A percentile compares a stretch with the other conserved stretches of the same genome.
Conservation (phyloP, 2,113 vertebrate genomes). For the Gila orcuttii region DNA sequence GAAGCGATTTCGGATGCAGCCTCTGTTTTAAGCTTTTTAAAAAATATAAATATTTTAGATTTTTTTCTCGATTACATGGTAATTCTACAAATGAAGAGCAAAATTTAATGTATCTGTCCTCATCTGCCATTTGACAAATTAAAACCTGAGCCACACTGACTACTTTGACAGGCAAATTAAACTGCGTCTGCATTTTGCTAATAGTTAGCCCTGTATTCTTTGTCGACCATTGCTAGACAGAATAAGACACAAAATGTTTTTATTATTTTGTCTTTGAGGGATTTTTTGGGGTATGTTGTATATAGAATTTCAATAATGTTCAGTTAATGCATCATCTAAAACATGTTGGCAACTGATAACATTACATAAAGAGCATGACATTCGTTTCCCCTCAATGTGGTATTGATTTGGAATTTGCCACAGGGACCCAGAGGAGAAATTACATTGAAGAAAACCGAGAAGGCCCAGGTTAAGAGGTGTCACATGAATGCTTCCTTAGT, state of each 20-base stretch:
- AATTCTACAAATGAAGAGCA: not conserved
- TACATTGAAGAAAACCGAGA: not conserved
- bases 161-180: conserved; percentile 6
- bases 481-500: conserved; percentile 10
- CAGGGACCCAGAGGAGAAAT: conserved; percentile 15
- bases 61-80: not conserved
- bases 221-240: not conserved
- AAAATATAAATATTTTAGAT: no score
- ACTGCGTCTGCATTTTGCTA: conserved; percentile 1
- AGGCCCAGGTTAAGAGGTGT: conserved; percentile 9
- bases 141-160: not conserved
- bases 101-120: not conserved
- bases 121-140: conserved; percentile 1
- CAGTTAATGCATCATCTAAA: conserved; percentile 32
- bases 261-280: not conserved
- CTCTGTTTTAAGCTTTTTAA: no score
- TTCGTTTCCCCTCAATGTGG: not conserved
- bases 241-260: conserved; percentile 12
- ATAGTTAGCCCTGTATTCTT: not conserved
- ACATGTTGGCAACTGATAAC: conserved; percentile 14
- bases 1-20: no score
- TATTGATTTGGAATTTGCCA: conserved; percentile 12
- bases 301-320: conserved; percentile 2
- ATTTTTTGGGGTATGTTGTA: not conserved
- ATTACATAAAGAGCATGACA: conserved; percentile 28